Evolutionary conservation across 2,888 invertebrate genomes (phyloP), one percentile per base, ranked within the genome.

Genomic region (Rhingia rostrata): DNA sequence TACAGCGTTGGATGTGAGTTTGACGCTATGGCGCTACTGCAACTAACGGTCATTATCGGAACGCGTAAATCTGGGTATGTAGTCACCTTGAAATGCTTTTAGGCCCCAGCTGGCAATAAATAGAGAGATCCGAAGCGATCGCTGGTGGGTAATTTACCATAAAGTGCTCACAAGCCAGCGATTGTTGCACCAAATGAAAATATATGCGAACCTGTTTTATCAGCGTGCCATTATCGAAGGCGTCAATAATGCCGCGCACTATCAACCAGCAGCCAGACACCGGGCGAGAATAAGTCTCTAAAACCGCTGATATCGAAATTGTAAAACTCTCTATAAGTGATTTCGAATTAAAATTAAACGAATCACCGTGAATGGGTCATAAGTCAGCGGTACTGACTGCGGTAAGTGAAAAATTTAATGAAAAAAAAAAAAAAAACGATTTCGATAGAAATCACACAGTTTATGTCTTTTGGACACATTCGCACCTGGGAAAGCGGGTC

Each of bases 1-100:
- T 2, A 9, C 0, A 49, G 9, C 7, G 0, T 6, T 58, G 53
- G 51, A 82, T 77, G 69, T 72, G 49, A 61, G 58, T 72, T 79
- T 45, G 69, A 61, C 53, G 58, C 39, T 51, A 10, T 37, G 51
- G 60, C 53, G 73, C 78, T 73, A 78, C 73, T 12, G 78, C 67
- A 33, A 54, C 35, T 33, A 41, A 49, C 14, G 33, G 60, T 30
- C 32, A 35, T 35, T 72, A 82, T 82, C 81, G 37, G 37, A 7
- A 7, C 77, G 54, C 70, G 60, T 77, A 77, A 77, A 82, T 82
- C 82, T 72, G 49, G n/a, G 67, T 22, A 22, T 22, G 22, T 54
- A 41, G 63, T 78, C 60, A n/a, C 83, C 78, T 83, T 83, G 83
- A 83, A 83, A 83, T 83, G 79, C 78, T 79, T 63, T 78, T 73